Conservation (phyloP, 2,113 vertebrate species). For the Brienomyrus brachyistius region DNA sequence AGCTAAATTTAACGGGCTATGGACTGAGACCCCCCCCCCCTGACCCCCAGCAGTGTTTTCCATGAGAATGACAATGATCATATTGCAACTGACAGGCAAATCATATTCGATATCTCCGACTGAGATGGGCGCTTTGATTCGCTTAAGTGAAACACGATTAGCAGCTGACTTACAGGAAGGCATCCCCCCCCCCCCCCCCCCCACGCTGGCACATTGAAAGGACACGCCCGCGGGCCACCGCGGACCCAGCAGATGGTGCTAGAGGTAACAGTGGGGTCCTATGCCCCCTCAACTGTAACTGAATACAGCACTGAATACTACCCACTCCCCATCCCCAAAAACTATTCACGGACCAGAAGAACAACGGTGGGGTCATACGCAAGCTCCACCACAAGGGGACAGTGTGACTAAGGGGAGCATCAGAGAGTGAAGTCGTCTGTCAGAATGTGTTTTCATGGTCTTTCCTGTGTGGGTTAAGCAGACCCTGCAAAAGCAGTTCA, state of each 20-base stretch:
- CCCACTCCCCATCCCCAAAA: no score
- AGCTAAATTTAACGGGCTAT: slow-evolving; percentile 19
- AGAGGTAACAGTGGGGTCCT: neutral
- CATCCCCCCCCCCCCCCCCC: neutral
- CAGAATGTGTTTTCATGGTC: no score
- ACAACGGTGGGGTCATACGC: no score
- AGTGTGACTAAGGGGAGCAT: neutral
- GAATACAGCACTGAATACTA: no score
- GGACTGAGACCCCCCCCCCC: slow-evolving; percentile 27
- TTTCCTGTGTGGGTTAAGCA: no score
- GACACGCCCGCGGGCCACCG: neutral
- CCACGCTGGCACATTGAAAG: neutral
- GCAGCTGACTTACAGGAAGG: slow-evolving; percentile 31
- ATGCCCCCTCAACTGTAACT: no score
- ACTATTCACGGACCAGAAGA: neutral
- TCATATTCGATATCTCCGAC: slow-evolving; percentile 26
- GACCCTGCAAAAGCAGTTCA: neutral
- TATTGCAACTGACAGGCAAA: slow-evolving; percentile 40
- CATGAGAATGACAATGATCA: slow-evolving; percentile 30
- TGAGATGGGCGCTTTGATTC: slow-evolving; percentile 43
- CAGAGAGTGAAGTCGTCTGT: neutral
- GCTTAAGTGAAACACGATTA: slow-evolving; percentile 47
- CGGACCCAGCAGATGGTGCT: neutral
- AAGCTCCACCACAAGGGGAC: neutral
- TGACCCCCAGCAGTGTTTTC: slow-evolving; percentile 25